Percentiles rank a stretch among this genome's conserved stretches.
These are phyloP conservation scores for Hyles vespertilio DNA, from an alignment of 1,140 invertebrate genomes.

Conservation along the genomic window DNA sequence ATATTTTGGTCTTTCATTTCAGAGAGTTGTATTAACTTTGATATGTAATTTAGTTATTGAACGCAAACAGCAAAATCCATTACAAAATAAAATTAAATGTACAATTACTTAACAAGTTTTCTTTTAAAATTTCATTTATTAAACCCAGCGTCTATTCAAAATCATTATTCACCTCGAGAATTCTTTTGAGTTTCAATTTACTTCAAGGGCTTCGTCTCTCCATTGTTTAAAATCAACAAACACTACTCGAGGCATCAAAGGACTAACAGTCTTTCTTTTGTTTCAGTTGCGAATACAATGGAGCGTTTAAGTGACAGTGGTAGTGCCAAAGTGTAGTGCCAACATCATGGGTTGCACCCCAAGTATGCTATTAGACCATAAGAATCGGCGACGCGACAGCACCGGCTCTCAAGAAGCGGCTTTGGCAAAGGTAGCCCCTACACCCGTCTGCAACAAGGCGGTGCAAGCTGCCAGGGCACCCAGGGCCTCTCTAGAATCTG, in stretches of 20 bases:
- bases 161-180: no score
- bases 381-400: constrained; percentile 70
- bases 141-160: no score
- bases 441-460: constrained; percentile 59
- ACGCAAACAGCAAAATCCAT: no score
- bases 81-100: background rate
- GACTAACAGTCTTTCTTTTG: constrained; percentile 16
- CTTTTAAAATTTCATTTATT: background rate
- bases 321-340: constrained; percentile 66
- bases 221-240: no score
- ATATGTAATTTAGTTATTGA: no score
- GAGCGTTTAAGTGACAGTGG: constrained; percentile 39
- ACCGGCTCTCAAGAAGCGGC: constrained; percentile 61
- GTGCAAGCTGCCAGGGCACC: constrained; percentile 62
- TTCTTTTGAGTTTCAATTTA: no score
- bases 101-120: background rate
- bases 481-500: constrained; percentile 59
- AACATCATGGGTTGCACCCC: constrained; percentile 69
- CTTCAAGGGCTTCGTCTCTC: no score
- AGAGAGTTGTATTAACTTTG: no score
- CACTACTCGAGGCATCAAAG: no score
- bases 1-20: no score
- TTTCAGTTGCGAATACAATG: constrained; percentile 47
- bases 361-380: constrained; percentile 73
- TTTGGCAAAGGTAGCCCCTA: constrained; percentile 57